A percentile compares a stretch with the other conserved stretches of the same genome.
Evolutionary conservation across 2,113 vertebrate genomes (phyloP).

Genomic region (Alligator mississippiensis): DNA sequence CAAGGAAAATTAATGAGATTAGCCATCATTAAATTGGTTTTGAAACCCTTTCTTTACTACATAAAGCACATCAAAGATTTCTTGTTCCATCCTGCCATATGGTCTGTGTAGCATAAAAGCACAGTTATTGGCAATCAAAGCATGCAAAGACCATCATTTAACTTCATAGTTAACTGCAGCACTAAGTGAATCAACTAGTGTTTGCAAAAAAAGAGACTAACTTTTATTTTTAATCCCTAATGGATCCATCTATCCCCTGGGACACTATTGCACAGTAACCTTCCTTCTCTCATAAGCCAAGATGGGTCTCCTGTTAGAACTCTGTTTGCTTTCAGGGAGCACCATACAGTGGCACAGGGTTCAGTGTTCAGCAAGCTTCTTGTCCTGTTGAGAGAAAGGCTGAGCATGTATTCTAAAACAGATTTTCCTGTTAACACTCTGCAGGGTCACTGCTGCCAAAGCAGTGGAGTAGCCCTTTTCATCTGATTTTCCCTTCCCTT

Average conservation of each 20-base stretch:
- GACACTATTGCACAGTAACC: background rate
- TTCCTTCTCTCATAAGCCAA: background rate
- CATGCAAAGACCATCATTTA: background rate
- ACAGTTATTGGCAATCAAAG: background rate
- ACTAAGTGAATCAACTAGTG: background rate
- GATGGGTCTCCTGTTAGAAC: accelerated
- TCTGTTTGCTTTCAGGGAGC: accelerated
- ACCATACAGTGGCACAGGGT: accelerated
- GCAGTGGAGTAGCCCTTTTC: background rate
- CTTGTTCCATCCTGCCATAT: background rate
- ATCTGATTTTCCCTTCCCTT: accelerated
- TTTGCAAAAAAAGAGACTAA: background rate
- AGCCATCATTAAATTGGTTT: background rate
- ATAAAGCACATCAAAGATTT: conserved; percentile 12
- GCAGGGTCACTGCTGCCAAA: background rate
- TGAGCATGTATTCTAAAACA: accelerated
- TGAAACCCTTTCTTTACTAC: conserved; percentile 7
- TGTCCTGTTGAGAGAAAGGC: accelerated
- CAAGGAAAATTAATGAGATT: background rate
- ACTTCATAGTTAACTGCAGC: background rate
- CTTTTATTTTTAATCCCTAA: background rate
- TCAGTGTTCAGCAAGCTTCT: accelerated
- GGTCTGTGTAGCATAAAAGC: background rate
- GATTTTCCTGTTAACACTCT: background rate
- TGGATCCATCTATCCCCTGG: accelerated